These are phyloP conservation scores for Aythya baeri DNA, from an alignment of 2,113 vertebrate species.

Conservation along the genomic window DNA sequence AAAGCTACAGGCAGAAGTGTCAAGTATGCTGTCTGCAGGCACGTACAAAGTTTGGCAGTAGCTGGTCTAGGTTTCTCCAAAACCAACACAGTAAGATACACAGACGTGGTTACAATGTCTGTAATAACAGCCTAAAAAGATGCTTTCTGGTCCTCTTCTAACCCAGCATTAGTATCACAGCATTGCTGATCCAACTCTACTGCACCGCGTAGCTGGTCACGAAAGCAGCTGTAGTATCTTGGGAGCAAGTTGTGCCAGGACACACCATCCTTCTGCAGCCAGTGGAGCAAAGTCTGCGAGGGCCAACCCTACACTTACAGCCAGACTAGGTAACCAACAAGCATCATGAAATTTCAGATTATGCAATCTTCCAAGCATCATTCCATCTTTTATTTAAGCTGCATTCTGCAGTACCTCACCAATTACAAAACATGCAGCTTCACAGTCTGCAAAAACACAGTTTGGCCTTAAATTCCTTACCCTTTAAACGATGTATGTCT, in stretches of 20 bases:
- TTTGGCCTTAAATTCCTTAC: constrained; percentile 71
- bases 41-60: accelerated
- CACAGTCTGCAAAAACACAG: background rate
- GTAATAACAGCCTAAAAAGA: background rate
- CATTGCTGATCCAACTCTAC: background rate
- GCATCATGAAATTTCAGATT: accelerated
- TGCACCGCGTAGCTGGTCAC: background rate
- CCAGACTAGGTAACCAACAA: background rate
- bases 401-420: background rate
- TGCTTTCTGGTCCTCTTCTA: background rate
- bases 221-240: accelerated
- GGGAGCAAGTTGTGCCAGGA: background rate
- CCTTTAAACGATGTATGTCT: constrained; percentile 90
- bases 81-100: background rate
- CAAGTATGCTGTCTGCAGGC: background rate
- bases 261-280: background rate
- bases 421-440: background rate
- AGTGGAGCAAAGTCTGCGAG: accelerated
- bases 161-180: background rate
- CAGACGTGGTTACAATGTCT: accelerated
- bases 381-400: background rate
- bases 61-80: background rate
- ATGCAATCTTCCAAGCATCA: background rate
- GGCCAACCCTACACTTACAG: background rate
- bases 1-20: accelerated